Conservation (phyloP, 2,113 vertebrate species). For the Chionis minor region DNA sequence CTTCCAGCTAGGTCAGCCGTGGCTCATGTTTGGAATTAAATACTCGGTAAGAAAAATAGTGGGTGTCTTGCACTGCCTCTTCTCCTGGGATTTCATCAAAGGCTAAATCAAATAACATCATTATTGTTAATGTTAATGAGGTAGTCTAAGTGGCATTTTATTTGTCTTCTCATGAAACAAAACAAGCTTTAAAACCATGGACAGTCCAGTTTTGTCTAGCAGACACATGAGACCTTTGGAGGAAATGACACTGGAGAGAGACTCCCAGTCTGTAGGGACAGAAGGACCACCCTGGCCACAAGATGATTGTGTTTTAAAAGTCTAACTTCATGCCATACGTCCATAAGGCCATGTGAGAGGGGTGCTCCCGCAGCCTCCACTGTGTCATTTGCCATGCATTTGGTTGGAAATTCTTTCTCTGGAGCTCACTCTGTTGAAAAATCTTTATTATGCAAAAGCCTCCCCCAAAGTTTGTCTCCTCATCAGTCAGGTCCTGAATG, state of each 20-base stretch:
- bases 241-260: neutral
- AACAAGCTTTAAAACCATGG: neutral
- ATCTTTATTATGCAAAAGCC: slow-evolving; percentile 12
- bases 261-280: neutral
- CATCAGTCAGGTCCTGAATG: neutral
- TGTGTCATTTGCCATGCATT: neutral
- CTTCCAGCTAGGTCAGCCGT: neutral
- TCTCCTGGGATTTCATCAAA: neutral
- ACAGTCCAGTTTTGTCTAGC: neutral
- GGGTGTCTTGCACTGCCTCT: neutral
- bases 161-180: neutral
- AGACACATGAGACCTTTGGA: neutral
- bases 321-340: neutral
- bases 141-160: neutral
- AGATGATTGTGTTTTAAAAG: neutral
- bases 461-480: neutral
- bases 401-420: neutral
- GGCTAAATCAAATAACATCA: neutral
- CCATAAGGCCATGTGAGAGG: accelerated
- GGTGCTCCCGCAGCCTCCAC: neutral
- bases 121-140: neutral
- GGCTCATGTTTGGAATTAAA: neutral
- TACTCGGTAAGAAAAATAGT: neutral
- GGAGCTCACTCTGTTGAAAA: neutral
- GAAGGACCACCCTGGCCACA: neutral